Evolutionary conservation across 2,888 invertebrate genomes (phyloP), one percentile per base, ranked within the genome.

Genomic region (Camptogramma bilineatum): DNA sequence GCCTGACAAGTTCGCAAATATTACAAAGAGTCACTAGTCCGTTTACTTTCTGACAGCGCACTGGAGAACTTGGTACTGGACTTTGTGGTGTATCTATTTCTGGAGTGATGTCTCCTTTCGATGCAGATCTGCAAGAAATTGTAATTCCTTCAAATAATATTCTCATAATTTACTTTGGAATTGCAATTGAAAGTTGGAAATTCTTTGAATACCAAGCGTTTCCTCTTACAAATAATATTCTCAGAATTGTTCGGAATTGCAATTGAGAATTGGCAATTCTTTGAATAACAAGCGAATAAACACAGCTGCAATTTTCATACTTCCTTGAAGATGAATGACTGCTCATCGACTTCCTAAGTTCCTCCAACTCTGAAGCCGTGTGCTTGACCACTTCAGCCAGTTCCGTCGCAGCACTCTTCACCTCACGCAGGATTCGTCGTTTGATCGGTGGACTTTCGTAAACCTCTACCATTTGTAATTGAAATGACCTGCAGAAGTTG

Each of bases 51-150:
- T 80, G 78, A 13, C 70, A 66, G 7, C 79, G 80, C 0, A 72
- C 64, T 0, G 89, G 85, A 1, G 89, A 86, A 2, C 80, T 73
- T 0, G 92, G 90, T 1, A 90, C 87, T 0, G 91, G 90, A 53
- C 88, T 91, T 66, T 91, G 91, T 0, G 91, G 90, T 1, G 80
- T 80, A 69, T 91, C 91, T 18, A 80, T 69, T 17, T 66, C 53
- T 1, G 79, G 70, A 18, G 71, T 66, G 34, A 81, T 79, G 31
- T 82, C 78, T 31, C 73, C 74, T 1, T 66, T 57, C 8, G 79
- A 70, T 31, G 75, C 57, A 51, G 75, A 53, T 34, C 80, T 83
- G 58, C 3, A 59, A 69, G 42, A 31, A 13, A 39, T 13, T 28
- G 3, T 50, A 39, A 10, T 39, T 39, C 1, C 0, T 9, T 3